phyloP scores from a whole-genome alignment of 64 coral and sea anemone species.

The Platygyra sinensis region DNA sequence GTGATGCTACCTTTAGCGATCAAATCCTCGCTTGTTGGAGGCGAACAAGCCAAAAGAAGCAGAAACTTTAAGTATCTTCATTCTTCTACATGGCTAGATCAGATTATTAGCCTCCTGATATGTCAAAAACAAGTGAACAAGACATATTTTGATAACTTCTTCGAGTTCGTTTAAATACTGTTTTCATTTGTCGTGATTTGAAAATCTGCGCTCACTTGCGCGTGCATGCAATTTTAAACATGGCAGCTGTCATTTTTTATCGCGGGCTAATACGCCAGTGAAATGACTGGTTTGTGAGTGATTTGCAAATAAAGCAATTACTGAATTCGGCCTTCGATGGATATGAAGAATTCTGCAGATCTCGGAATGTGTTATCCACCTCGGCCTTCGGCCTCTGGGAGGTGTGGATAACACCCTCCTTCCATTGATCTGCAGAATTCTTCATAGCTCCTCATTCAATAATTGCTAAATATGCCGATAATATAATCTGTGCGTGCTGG shows the following conservation, averaged over 20 bases:
- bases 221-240: not conserved
- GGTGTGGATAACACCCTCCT: too few relatives aligned
- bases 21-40: constrained; percentile 37
- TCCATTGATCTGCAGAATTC: too few relatives aligned
- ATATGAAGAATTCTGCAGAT: too few relatives aligned
- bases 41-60: not conserved
- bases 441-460: too few relatives aligned
- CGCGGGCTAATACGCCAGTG: not conserved
- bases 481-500: too few relatives aligned
- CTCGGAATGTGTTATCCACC: too few relatives aligned
- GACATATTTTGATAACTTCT: not conserved
- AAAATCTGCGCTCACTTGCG: constrained; percentile 13
- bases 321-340: too few relatives aligned
- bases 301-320: too few relatives aligned
- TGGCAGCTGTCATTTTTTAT: constrained; percentile 7
- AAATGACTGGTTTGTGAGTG: too few relatives aligned
- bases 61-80: constrained; percentile 27
- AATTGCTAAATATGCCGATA: too few relatives aligned
- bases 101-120: not conserved
- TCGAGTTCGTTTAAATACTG: not conserved
- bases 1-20: constrained; percentile 94
- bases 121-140: not conserved
- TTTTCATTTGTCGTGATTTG: not conserved
- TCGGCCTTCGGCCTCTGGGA: too few relatives aligned
- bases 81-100: not conserved